These are phyloP conservation scores for Plusia festucae DNA, from an alignment of 2,888 invertebrate species.

Conservation along the genomic window DNA sequence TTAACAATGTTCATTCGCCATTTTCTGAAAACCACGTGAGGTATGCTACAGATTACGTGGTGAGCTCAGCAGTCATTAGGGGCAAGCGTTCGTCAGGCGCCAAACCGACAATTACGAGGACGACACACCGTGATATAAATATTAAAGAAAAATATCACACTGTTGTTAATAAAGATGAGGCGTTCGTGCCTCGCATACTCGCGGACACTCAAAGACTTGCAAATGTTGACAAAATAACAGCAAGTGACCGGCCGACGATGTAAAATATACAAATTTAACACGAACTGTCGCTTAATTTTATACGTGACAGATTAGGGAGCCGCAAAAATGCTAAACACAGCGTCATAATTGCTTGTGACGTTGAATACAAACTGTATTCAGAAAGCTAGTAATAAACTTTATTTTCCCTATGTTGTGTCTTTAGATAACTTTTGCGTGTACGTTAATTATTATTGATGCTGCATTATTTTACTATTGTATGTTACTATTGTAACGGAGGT, in stretches of 20 bases:
- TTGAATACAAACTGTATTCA: constrained; percentile 13
- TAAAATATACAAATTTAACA: constrained; percentile 64
- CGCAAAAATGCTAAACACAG: constrained; percentile 42
- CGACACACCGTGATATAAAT: constrained; percentile 68
- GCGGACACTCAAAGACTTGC: constrained; percentile 72
- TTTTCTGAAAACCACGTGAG: constrained; percentile 31
- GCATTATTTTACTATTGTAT: too few species aligned
- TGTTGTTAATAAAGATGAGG: constrained; percentile 79
- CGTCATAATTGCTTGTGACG: constrained; percentile 19
- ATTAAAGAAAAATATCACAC: constrained; percentile 72
- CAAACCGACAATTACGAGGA: constrained; percentile 73
- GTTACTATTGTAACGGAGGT: too few species aligned
- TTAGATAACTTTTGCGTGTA: too few species aligned
- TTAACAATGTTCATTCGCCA: constrained; percentile 9
- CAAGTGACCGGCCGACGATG: constrained; percentile 60
- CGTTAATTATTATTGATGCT: too few species aligned
- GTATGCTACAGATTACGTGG: constrained; percentile 20
- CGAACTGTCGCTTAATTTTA: constrained; percentile 71
- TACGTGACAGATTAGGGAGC: constrained; percentile 68
- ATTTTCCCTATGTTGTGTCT: not conserved
- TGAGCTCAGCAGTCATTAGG: constrained; percentile 59
- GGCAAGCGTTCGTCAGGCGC: constrained; percentile 67
- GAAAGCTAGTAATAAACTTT: not conserved
- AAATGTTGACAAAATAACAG: constrained; percentile 73
- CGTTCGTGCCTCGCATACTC: constrained; percentile 75